A percentile compares a stretch with the other conserved stretches of the same genome.
Conservation (phyloP, 2,113 vertebrate genomes). For the Phoenicopterus ruber region DNA sequence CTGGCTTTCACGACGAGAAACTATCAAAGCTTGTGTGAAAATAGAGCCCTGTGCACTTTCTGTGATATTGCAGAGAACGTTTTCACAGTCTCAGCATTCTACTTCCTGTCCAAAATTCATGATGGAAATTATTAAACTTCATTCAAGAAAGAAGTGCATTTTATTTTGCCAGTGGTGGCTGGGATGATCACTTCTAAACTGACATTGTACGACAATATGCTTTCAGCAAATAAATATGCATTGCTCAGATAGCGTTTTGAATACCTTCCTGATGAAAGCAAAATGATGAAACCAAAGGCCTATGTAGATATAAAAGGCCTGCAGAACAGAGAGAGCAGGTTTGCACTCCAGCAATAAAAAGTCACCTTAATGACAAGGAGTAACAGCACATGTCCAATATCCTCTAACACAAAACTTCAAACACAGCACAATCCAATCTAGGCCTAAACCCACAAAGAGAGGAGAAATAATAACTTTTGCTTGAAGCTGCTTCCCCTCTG, state of each 20-base stretch:
- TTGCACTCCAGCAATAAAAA: not conserved
- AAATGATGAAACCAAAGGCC: not conserved
- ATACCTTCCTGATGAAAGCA: not conserved
- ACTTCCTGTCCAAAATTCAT: not conserved
- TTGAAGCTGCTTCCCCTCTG: not conserved
- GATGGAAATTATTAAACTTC: not conserved
- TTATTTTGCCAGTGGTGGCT: not conserved
- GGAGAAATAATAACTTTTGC: not conserved
- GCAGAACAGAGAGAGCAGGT: not conserved
- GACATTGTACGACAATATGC: not conserved
- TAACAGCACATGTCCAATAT: not conserved
- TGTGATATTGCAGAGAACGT: not conserved
- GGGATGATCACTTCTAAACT: not conserved
- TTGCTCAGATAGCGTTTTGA: not conserved
- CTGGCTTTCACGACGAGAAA: not conserved
- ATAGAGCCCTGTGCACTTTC: not conserved
- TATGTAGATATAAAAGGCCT: not conserved
- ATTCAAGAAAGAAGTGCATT: not conserved
- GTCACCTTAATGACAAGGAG: not conserved
- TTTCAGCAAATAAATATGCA: not conserved
- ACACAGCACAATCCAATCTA: not conserved
- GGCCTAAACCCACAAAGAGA: not conserved
- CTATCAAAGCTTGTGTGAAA: not conserved
- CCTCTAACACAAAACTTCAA: constrained; percentile 18
- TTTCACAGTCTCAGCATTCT: not conserved